Conservation (phyloP, 2,888 invertebrate species). For the Lithosia quadra region DNA sequence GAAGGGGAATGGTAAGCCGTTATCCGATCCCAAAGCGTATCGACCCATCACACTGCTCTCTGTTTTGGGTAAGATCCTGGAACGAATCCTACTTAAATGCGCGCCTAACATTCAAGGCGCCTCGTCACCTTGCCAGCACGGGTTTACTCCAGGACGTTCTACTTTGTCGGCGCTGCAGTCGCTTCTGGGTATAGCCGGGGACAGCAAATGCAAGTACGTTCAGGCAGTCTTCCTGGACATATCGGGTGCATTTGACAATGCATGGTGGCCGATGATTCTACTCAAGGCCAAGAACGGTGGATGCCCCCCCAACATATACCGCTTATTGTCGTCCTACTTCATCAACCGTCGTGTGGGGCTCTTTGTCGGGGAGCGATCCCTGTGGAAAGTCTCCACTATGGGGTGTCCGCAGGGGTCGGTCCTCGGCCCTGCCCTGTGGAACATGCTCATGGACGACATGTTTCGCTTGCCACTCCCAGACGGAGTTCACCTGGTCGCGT, state of each 20-base stretch:
- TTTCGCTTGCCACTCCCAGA: constrained; percentile 38
- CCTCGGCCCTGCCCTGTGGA: constrained; percentile 46
- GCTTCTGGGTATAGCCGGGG: constrained; percentile 51
- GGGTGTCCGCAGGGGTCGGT: constrained; percentile 52
- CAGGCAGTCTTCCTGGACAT: constrained; percentile 44
- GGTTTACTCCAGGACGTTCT: constrained; percentile 50
- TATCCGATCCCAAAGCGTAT: constrained; percentile 47
- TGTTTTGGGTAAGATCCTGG: constrained; percentile 52
- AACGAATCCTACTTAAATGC: constrained; percentile 41
- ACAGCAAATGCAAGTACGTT: constrained; percentile 38
- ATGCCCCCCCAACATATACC: constrained; percentile 45
- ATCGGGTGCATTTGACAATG: constrained; percentile 57
- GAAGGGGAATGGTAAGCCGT: constrained; percentile 44
- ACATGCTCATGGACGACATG: constrained; percentile 47
- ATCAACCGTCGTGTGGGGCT: constrained; percentile 33
- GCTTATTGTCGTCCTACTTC: constrained; percentile 50
- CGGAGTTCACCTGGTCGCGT: constrained; percentile 35
- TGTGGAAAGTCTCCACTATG: constrained; percentile 42
- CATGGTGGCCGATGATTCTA: constrained; percentile 61
- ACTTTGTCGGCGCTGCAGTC: constrained; percentile 52
- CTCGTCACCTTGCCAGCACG: constrained; percentile 49
- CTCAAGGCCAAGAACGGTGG: constrained; percentile 45
- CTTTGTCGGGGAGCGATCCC: constrained; percentile 27
- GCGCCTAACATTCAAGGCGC: constrained; percentile 28
- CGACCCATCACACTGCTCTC: constrained; percentile 53